Conservation (phyloP, 2,888 invertebrate species). For the Perithous albicinctus region DNA sequence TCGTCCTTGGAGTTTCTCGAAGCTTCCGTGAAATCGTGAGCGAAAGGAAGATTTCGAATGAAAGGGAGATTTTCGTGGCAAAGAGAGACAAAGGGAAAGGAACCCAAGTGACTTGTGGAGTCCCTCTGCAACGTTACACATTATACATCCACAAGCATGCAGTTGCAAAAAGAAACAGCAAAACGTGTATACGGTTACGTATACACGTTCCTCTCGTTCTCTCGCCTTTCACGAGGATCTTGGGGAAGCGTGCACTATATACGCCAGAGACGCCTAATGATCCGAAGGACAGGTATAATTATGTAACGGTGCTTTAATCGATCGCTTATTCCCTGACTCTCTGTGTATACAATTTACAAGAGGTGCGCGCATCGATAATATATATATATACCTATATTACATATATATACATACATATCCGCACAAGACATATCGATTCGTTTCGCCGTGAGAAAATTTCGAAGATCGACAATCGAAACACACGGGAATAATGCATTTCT, state of each 20-base stretch:
- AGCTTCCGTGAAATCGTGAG: slow-evolving; percentile 19
- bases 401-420: not conserved
- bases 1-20: not conserved
- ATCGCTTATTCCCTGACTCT: slow-evolving; percentile 44
- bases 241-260: slow-evolving; percentile 44
- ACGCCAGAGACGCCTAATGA: slow-evolving; percentile 62
- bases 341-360: slow-evolving; percentile 13
- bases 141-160: slow-evolving; percentile 12
- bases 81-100: slow-evolving; percentile 51
- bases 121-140: slow-evolving; percentile 30
- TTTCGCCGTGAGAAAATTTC: slow-evolving; percentile 52
- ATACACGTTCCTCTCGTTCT: slow-evolving; percentile 58
- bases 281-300: slow-evolving; percentile 66
- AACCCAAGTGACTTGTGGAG: slow-evolving; percentile 25
- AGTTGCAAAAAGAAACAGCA: slow-evolving; percentile 51
- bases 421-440: not conserved
- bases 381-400: not conserved
- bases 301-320: slow-evolving; percentile 61
- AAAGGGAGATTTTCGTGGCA: not conserved
- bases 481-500: slow-evolving; percentile 26
- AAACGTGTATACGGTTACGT: slow-evolving; percentile 64
- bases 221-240: slow-evolving; percentile 65
- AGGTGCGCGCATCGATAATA: slow-evolving; percentile 45
- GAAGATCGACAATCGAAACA: not conserved
- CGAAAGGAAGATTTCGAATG: slow-evolving; percentile 20